Evolutionary conservation across 2,797 vertebrate species (phyloP).

Genomic region (Clarias platycephalus): DNA sequence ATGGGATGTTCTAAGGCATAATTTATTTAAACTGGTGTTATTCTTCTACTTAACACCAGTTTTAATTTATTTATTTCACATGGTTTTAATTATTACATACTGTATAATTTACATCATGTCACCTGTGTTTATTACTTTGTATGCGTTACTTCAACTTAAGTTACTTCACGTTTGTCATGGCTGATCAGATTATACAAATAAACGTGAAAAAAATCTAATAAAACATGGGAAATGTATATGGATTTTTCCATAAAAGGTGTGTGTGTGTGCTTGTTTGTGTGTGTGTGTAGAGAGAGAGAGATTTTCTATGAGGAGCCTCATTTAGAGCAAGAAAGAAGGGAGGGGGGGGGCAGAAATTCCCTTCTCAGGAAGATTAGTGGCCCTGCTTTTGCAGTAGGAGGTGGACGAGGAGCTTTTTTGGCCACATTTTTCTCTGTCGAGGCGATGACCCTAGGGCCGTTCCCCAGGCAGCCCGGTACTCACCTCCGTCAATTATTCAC

Average conservation of each 20-base stretch:
- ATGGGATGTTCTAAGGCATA: neutral
- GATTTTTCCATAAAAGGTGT: neutral
- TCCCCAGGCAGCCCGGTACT: conserved; percentile 53
- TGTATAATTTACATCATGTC: neutral
- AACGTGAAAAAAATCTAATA: neutral
- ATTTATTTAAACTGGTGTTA: neutral
- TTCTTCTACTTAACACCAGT: neutral
- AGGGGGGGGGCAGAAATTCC: conserved; percentile 37
- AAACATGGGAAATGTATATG: neutral
- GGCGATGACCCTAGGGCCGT: conserved; percentile 64
- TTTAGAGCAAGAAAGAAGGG: conserved; percentile 47
- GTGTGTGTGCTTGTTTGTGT: too few relatives aligned
- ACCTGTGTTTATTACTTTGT: neutral
- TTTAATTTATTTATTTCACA: neutral
- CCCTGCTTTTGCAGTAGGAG: conserved; percentile 64
- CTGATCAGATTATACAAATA: neutral
- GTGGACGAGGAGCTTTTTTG: conserved; percentile 63
- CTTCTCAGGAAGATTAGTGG: conserved; percentile 74
- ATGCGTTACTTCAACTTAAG: neutral
- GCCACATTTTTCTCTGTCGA: conserved; percentile 79
- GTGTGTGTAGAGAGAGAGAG: too few relatives aligned
- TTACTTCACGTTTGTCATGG: neutral
- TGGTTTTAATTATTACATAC: neutral
- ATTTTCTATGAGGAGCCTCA: conserved; percentile 62
- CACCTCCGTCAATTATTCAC: conserved; percentile 77